Evolutionary conservation across 2,888 invertebrate species (phyloP), one percentile per base, ranked within the genome.

Genomic region (Hyposoter dolosus): DNA sequence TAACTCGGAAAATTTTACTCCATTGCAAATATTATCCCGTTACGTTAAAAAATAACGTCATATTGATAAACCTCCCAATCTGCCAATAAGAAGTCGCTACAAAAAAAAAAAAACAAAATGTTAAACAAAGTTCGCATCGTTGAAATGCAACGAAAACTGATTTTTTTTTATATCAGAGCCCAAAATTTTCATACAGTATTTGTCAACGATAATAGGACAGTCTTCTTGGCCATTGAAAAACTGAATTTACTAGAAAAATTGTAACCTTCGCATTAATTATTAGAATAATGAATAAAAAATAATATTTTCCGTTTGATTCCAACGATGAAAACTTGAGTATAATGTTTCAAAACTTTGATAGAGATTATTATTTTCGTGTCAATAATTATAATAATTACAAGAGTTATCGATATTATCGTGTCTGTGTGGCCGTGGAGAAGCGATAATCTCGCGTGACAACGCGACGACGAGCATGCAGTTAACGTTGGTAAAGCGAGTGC

Each of bases 381-480:
- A 15, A 60, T 28, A 15, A 15, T 60, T 12, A 23, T 28, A 60
- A 60, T 60, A 28, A 60, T 60, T 4, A 60, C 23, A 4, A 35
- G 19, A 19, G 47, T 60, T 28, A 19, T 56, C 69, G 50, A 50
- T 82, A 71, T 63, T 28, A 60, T 69, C 40, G 15, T 50, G 40
- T 40, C 10, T 45, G 47, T 56, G 40, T 50, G 40, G 40, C 23
- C 43, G 56, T 60, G 56, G 28, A 23, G 28, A 60, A 28, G 56
- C 63, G 65, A 45, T 1, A 23, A 47, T 71, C 63, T 83, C 77
- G 40, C 40, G 40, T 40, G 40, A 40, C 40, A 40, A 40, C 35
- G 35, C 71, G 83, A 83, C 77, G 72, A 53, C 66, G 66, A 78
- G 56, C 83, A 28, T 28, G 28, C 1, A 72, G 72, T 78, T 56